A percentile compares a stretch with the other conserved stretches of the same genome.
These are phyloP conservation scores for Netelia inedita DNA, from an alignment of 2,888 invertebrate species.

Conservation along the genomic window DNA sequence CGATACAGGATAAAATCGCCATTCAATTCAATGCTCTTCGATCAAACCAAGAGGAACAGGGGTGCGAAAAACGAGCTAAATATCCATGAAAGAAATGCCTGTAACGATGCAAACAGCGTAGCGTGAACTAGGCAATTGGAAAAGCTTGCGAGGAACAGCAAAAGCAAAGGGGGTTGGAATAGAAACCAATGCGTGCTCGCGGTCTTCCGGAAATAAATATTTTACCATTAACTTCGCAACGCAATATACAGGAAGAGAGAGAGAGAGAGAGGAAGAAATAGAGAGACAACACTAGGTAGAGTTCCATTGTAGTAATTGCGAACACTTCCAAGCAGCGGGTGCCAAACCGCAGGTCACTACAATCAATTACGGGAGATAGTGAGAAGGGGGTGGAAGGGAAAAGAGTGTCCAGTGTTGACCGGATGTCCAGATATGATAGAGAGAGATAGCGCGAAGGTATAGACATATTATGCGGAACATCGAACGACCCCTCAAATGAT, in stretches of 20 bases:
- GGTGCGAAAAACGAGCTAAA: neutral
- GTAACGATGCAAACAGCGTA: neutral
- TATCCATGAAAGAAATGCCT: neutral
- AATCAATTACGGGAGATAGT: slow-evolving; percentile 80
- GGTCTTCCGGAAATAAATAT: slow-evolving; percentile 78
- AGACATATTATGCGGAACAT: slow-evolving; percentile 76
- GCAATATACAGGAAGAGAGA: neutral
- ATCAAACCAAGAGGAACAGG: neutral
- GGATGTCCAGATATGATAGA: slow-evolving; percentile 43
- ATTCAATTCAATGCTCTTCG: no score
- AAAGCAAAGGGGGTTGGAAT: neutral
- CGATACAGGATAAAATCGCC: no score
- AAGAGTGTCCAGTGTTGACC: slow-evolving; percentile 40
- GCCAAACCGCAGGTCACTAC: slow-evolving; percentile 82
- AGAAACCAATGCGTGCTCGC: slow-evolving; percentile 45
- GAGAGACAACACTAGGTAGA: slow-evolving; percentile 46
- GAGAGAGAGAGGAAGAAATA: neutral
- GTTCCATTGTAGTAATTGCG: slow-evolving; percentile 82
- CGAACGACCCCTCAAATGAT: slow-evolving; percentile 80
- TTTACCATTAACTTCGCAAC: slow-evolving; percentile 75
- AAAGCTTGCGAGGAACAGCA: no score
- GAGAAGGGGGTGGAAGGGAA: slow-evolving; percentile 35
- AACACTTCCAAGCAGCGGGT: slow-evolving; percentile 81
- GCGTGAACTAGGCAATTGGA: no score
- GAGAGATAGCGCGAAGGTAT: slow-evolving; percentile 23